These are phyloP conservation scores for Eutolmus rufibarbis DNA, from an alignment of 2,888 invertebrate genomes.

Conservation along the genomic window DNA sequence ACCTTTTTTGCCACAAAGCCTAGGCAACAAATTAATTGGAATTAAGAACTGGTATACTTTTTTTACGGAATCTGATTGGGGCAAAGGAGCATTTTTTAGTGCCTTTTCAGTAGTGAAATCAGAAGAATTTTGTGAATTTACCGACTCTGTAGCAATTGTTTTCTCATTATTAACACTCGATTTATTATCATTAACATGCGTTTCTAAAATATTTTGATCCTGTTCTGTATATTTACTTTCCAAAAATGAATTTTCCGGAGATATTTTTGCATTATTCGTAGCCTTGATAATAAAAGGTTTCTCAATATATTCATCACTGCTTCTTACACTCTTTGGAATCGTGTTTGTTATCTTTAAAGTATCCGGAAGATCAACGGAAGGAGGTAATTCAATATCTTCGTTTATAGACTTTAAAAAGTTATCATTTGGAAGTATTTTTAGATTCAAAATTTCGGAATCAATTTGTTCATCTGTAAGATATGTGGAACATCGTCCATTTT, in stretches of 20 bases:
- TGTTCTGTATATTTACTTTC: conserved; percentile 59
- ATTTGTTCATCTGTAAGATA: conserved; percentile 72
- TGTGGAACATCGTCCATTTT: conserved; percentile 68
- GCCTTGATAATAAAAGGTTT: conserved; percentile 60
- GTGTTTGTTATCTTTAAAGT: conserved; percentile 51
- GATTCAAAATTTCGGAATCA: conserved; percentile 68
- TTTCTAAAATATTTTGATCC: conserved; percentile 43
- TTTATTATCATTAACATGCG: background rate
- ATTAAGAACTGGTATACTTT: conserved; percentile 71
- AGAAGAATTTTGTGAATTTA: background rate
- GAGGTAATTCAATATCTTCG: conserved; percentile 57
- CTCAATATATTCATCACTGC: conserved; percentile 49
- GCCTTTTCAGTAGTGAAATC: conserved; percentile 53
- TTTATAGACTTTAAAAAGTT: background rate
- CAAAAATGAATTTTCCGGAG: conserved; percentile 61
- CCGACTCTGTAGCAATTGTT: background rate
- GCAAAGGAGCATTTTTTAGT: conserved; percentile 61
- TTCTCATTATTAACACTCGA: background rate
- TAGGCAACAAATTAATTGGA: conserved; percentile 79
- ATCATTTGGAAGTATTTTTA: background rate
- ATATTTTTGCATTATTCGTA: conserved; percentile 59
- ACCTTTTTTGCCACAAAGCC: conserved; percentile 86
- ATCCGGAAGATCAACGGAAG: conserved; percentile 59
- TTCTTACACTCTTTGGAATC: background rate
- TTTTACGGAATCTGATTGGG: conserved; percentile 57